Evolutionary conservation across 2,113 vertebrate species (phyloP).

Genomic region (Proteles cristata): DNA sequence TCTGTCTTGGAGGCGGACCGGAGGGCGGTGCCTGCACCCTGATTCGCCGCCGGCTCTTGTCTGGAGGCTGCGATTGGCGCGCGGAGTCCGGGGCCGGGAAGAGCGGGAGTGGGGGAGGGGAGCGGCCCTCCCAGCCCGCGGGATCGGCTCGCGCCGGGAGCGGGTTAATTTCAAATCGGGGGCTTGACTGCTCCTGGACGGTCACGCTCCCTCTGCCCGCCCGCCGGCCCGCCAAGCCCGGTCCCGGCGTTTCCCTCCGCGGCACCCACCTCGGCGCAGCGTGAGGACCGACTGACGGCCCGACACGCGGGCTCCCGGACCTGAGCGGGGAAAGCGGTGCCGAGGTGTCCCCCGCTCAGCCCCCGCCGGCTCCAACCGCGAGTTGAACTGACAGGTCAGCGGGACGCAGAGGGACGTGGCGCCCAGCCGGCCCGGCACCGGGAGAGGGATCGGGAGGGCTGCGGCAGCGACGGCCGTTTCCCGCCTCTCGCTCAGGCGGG

Average conservation of each 20-base stretch:
- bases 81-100: conserved; percentile 49
- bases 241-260: conserved; percentile 36
- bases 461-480: conserved; percentile 69
- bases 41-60: conserved; percentile 58
- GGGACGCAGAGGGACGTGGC: conserved; percentile 42
- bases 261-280: conserved; percentile 75
- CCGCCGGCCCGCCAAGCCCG: conserved; percentile 54
- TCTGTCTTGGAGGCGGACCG: conserved; percentile 54
- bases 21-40: conserved; percentile 62
- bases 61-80: conserved; percentile 69
- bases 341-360: not conserved
- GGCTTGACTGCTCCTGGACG: conserved; percentile 73
- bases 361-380: not conserved
- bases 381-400: conserved; percentile 74
- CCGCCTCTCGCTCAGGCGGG: conserved; percentile 77
- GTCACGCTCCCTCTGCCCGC: conserved; percentile 64
- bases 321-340: conserved; percentile 16
- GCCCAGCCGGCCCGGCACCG: not conserved
- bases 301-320: conserved; percentile 48
- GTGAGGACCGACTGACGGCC: conserved; percentile 56
- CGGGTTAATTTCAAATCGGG: conserved; percentile 83
- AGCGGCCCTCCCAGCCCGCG: conserved; percentile 71
- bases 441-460: not conserved
- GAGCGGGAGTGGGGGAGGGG: conserved; percentile 74
- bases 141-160: conserved; percentile 78